Conservation (phyloP, 2,888 invertebrate genomes). For the Deroplatys truncata region DNA sequence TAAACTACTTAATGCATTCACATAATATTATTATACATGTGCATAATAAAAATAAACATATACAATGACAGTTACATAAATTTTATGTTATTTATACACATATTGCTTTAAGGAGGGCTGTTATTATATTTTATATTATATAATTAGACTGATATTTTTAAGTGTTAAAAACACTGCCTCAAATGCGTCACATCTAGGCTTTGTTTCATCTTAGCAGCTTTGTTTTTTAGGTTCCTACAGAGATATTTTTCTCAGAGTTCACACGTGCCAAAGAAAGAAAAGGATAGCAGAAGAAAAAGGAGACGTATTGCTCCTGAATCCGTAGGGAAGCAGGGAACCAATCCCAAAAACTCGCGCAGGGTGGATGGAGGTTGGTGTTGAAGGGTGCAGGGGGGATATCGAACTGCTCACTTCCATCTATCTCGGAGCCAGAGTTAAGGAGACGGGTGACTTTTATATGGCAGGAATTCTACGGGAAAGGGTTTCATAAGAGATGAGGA, state of each 20-base stretch:
- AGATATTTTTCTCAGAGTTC: background rate
- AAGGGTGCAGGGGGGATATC: background rate
- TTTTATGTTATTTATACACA: too few species aligned
- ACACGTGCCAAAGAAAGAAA: background rate
- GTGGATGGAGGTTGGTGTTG: background rate
- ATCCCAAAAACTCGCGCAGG: constrained; percentile 18
- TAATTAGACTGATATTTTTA: too few species aligned
- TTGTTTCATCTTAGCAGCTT: background rate
- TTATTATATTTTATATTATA: too few species aligned
- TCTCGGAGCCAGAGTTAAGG: constrained; percentile 4
- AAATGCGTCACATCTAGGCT: too few species aligned
- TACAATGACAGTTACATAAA: too few species aligned
- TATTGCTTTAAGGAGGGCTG: too few species aligned
- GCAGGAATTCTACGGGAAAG: background rate
- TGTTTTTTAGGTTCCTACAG: background rate
- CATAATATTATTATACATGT: too few species aligned
- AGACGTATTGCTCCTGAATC: constrained; percentile 27
- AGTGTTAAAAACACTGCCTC: too few species aligned
- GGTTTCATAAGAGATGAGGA: background rate
- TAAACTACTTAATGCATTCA: too few species aligned
- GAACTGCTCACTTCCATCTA: constrained; percentile 13
- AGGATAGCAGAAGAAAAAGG: background rate
- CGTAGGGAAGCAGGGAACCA: constrained; percentile 9
- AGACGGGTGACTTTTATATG: background rate
- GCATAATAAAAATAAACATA: too few species aligned